These are phyloP conservation scores for Halcyon malimbica DNA, from an alignment of 2,113 vertebrate species.

Conservation along the genomic window DNA sequence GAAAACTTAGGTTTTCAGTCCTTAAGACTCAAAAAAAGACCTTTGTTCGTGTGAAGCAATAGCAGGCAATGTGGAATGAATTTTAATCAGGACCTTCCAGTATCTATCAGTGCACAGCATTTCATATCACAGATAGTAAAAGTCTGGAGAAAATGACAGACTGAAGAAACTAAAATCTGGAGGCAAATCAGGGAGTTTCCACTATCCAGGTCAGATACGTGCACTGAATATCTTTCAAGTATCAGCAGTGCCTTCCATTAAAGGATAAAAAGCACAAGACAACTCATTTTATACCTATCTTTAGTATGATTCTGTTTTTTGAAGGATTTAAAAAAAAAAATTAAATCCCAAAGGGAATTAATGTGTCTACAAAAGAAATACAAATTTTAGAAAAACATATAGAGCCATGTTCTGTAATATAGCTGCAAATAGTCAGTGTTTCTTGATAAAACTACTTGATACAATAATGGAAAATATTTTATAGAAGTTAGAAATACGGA, in stretches of 20 bases:
- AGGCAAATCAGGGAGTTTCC: not conserved
- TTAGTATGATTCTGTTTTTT: not conserved
- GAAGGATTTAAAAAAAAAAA: not conserved
- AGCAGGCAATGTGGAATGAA: constrained; percentile 67
- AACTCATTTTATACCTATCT: not conserved
- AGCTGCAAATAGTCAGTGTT: not conserved
- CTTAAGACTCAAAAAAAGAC: constrained; percentile 22
- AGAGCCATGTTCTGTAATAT: not conserved
- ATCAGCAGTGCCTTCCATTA: not conserved
- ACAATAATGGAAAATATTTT: not conserved
- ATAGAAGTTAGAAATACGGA: not conserved
- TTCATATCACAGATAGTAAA: constrained; percentile 55
- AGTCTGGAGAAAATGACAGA: constrained; percentile 53
- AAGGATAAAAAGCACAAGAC: not conserved
- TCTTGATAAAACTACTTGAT: not conserved
- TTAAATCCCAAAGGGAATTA: not conserved
- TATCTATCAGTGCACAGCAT: constrained; percentile 62
- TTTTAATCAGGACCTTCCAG: constrained; percentile 73
- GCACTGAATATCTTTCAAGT: not conserved
- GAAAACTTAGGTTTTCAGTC: constrained; percentile 66
- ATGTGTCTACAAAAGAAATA: not conserved
- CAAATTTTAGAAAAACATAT: not conserved
- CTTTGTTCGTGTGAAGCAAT: constrained; percentile 75
- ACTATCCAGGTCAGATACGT: constrained; percentile 1
- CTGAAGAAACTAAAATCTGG: not conserved